Conservation (phyloP, 2,797 vertebrate species). For the Gallinago solitaria region DNA sequence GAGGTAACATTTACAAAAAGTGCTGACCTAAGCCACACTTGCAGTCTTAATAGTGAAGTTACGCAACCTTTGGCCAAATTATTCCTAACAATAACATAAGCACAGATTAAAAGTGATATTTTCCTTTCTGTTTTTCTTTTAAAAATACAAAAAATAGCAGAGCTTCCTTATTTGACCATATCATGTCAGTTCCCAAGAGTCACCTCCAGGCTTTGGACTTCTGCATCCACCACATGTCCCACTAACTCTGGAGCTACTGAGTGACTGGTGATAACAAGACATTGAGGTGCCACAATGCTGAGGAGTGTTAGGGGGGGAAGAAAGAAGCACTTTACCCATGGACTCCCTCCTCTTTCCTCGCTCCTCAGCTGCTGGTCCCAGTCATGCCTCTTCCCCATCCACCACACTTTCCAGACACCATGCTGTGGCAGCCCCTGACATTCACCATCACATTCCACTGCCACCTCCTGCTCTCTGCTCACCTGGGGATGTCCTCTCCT, state of each 20-base stretch:
- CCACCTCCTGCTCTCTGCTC: not conserved
- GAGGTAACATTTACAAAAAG: not conserved
- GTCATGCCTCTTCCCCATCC: not conserved
- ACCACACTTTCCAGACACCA: accelerated
- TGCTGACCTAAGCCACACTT: not conserved
- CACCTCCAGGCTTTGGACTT: not conserved
- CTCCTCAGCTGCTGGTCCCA: not conserved
- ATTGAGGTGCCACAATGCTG: accelerated
- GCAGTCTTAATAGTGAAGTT: not conserved
- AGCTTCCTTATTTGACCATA: not conserved
- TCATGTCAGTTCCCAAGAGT: not conserved
- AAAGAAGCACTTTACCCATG: not conserved
- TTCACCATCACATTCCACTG: accelerated
- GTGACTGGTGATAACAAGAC: accelerated
- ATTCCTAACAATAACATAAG: not conserved
- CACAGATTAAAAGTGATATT: not conserved
- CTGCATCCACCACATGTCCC: not conserved
- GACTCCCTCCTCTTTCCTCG: not conserved
- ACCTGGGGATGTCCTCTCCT: not conserved
- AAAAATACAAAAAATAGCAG: not conserved
- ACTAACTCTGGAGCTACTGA: not conserved
- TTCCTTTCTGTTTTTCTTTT: not conserved
- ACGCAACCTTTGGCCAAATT: not conserved
- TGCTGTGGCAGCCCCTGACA: accelerated
- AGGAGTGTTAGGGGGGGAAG: not conserved